These are phyloP conservation scores for Drosophila sproati DNA, from an alignment of 1,140 invertebrate genomes.

Conservation along the genomic window DNA sequence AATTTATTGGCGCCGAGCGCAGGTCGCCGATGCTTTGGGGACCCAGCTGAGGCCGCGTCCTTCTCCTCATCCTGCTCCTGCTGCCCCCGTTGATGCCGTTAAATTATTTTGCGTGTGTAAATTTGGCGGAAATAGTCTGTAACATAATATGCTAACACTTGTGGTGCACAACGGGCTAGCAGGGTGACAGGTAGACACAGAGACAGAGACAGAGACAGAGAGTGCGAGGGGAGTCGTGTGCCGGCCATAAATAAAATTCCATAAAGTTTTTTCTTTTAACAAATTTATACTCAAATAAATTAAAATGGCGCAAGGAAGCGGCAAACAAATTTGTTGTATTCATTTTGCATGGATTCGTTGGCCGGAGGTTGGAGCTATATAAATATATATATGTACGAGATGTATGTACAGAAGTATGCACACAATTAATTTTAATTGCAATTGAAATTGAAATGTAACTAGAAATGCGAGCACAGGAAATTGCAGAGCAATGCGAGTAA, in stretches of 20 bases:
- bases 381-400: background rate
- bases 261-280: conserved; percentile 69
- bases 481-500: conserved; percentile 10
- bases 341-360: conserved; percentile 12
- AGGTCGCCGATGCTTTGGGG: conserved; percentile 50
- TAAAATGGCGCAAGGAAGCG: conserved; percentile 63
- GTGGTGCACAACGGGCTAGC: conserved; percentile 38
- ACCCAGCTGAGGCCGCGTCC: conserved; percentile 49
- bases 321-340: conserved; percentile 45
- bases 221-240: conserved; percentile 31
- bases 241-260: conserved; percentile 77
- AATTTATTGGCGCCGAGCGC: conserved; percentile 74
- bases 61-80: conserved; percentile 16
- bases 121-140: conserved; percentile 83
- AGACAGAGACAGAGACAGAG: background rate
- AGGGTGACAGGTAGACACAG: background rate
- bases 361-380: background rate
- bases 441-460: conserved; percentile 73
- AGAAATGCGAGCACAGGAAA: conserved; percentile 56
- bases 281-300: conserved; percentile 82
- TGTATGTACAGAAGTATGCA: conserved; percentile 34
- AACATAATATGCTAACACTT: conserved; percentile 82
- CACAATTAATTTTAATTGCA: conserved; percentile 81
- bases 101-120: conserved; percentile 83
- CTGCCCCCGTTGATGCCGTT: conserved; percentile 38